Percentiles rank a stretch among this genome's conserved stretches.
phyloP scores from a whole-genome alignment of 1,140 invertebrate genomes.

The Heterodera carotae region DNA sequence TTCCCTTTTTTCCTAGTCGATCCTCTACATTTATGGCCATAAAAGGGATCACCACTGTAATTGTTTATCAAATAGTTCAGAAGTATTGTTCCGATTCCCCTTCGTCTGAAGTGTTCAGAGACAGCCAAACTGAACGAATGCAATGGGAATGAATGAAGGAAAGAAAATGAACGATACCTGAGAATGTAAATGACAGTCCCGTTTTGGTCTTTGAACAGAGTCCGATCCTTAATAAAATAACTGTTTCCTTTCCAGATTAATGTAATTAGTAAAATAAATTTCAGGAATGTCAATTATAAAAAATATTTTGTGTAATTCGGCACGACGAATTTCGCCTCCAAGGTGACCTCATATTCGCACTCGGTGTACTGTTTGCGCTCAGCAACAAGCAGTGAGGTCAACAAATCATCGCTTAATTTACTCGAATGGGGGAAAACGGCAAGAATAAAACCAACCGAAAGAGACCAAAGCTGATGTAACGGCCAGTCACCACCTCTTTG shows the following conservation, averaged over 20 bases:
- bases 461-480: constrained; percentile 27
- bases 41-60: constrained; percentile 15
- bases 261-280: constrained; percentile 6
- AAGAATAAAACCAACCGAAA: not conserved
- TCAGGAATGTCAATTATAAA: constrained; percentile 12
- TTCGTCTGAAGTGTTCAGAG: constrained; percentile 4
- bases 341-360: constrained; percentile 21
- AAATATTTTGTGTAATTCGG: too few relatives aligned
- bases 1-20: too few relatives aligned
- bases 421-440: not conserved
- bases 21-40: too few relatives aligned
- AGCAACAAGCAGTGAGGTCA: constrained; percentile 26
- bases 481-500: constrained; percentile 26
- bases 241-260: not conserved
- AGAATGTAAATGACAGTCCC: constrained; percentile 25
- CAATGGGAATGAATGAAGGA: not conserved
- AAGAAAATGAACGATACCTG: not conserved
- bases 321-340: not conserved
- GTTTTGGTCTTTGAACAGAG: constrained; percentile 10
- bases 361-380: constrained; percentile 11
- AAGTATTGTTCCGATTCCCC: constrained; percentile 16
- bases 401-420: not conserved
- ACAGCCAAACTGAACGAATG: constrained; percentile 21
- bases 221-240: constrained; percentile 10
- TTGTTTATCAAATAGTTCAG: constrained; percentile 16